Percentiles rank a stretch among this genome's conserved stretches.
Conservation (phyloP, 2,113 vertebrate species). For the Sprattus sprattus region DNA sequence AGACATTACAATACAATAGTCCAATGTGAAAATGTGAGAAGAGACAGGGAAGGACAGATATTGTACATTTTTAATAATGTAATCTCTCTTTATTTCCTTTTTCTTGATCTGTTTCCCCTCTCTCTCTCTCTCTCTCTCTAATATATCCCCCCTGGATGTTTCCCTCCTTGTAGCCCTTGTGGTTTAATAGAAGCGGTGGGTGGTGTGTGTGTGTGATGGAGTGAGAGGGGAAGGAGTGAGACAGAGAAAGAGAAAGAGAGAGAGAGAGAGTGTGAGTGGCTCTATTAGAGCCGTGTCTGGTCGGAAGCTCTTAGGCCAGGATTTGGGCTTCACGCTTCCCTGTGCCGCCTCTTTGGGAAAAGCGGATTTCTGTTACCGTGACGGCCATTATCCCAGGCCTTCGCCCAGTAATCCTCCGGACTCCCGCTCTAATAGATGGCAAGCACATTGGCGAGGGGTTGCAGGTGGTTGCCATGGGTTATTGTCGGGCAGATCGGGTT, state of each 20-base stretch:
- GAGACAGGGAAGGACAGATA: neutral
- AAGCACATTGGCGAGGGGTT: neutral
- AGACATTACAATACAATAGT: neutral
- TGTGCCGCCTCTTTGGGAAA: conserved; percentile 43
- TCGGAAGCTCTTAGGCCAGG: conserved; percentile 43
- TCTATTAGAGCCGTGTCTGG: conserved; percentile 40
- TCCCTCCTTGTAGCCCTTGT: neutral
- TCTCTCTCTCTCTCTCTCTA: neutral
- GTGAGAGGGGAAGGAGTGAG: neutral
- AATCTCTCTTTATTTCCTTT: neutral
- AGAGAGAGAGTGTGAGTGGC: conserved; percentile 17
- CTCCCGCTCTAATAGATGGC: conserved; percentile 42
- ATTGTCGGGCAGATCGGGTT: conserved; percentile 26
- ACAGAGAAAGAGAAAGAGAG: conserved; percentile 9
- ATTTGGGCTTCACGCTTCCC: conserved; percentile 52
- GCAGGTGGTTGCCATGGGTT: conserved; percentile 29
- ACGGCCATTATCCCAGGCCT: conserved; percentile 50
- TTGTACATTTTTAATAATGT: neutral
- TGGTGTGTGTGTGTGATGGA: neutral
- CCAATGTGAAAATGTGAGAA: neutral
- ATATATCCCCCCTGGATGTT: neutral
- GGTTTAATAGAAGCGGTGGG: neutral
- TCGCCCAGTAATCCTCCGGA: conserved; percentile 44
- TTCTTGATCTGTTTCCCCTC: neutral
- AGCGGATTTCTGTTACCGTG: conserved; percentile 46